phyloP scores from a whole-genome alignment of 2,888 invertebrate species.

The Cynaeus angustus region DNA sequence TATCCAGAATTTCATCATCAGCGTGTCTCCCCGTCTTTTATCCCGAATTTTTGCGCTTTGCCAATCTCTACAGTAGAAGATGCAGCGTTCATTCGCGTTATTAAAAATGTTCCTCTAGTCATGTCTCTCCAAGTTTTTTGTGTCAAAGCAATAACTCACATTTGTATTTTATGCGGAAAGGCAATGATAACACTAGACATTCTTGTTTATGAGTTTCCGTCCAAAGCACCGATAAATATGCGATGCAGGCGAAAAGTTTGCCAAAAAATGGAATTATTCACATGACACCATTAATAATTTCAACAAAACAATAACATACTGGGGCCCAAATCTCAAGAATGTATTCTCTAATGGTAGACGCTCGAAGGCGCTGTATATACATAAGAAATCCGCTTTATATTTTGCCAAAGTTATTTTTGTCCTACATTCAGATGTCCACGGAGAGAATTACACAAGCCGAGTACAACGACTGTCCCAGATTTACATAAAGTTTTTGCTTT shows the following conservation, averaged over 20 bases:
- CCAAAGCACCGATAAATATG: constrained; percentile 11
- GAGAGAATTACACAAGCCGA: constrained; percentile 53
- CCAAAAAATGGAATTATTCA: constrained; percentile 23
- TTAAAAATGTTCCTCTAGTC: constrained; percentile 7
- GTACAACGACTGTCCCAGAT: constrained; percentile 47
- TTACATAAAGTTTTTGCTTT: constrained; percentile 45
- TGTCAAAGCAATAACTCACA: constrained; percentile 12
- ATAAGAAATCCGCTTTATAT: constrained; percentile 42
- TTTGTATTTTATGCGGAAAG: constrained; percentile 17
- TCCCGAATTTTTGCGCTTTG: background rate
- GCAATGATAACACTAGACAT: constrained; percentile 19
- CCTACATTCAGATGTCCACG: constrained; percentile 49
- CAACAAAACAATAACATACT: constrained; percentile 18
- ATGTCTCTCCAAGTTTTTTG: constrained; percentile 7
- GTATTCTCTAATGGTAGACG: constrained; percentile 17
- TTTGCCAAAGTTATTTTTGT: constrained; percentile 56
- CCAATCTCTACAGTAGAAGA: constrained; percentile 1
- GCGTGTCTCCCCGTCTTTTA: background rate
- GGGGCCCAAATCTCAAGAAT: constrained; percentile 21
- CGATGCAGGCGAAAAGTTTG: constrained; percentile 14
- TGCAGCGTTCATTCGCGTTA: constrained; percentile 5
- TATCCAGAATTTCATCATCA: constrained; percentile 8
- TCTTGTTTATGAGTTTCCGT: constrained; percentile 12
- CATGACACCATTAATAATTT: constrained; percentile 24
- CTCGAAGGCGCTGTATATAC: constrained; percentile 3